These are phyloP conservation scores for Decapterus maruadsi DNA, from an alignment of 2,797 vertebrate genomes.

Conservation along the genomic window DNA sequence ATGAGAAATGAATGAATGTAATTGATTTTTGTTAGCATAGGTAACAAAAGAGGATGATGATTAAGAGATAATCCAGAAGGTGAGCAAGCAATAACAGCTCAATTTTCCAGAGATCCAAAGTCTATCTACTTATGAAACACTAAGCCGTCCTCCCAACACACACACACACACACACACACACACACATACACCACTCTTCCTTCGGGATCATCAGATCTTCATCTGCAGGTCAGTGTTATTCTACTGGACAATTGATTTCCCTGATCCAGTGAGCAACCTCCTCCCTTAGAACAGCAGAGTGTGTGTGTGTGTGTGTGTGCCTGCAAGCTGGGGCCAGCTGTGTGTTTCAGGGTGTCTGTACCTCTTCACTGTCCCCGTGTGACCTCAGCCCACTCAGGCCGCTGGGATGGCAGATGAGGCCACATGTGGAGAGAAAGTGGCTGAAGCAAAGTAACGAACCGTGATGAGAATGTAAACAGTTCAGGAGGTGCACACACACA, in stretches of 20 bases:
- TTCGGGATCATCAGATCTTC: slow-evolving; percentile 49
- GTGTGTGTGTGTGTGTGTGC: slow-evolving; percentile 13
- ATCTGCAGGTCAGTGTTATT: slow-evolving; percentile 53
- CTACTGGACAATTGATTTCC: slow-evolving; percentile 67
- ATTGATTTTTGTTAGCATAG: slow-evolving; percentile 15
- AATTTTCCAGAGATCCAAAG: too few species aligned
- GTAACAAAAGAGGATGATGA: slow-evolving; percentile 21
- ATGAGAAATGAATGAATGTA: slow-evolving; percentile 5
- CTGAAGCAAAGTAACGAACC: slow-evolving; percentile 13
- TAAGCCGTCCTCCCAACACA: not conserved
- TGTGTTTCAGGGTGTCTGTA: slow-evolving; percentile 44
- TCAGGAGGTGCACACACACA: not conserved
- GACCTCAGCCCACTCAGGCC: slow-evolving; percentile 45
- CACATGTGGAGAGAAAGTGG: slow-evolving; percentile 35
- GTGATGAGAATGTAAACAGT: not conserved
- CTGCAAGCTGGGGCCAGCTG: slow-evolving; percentile 52
- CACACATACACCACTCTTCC: slow-evolving; percentile 6
- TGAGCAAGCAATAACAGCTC: slow-evolving; percentile 14
- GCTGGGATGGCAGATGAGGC: slow-evolving; percentile 28
- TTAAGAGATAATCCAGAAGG: slow-evolving; percentile 33
- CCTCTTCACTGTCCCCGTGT: slow-evolving; percentile 45
- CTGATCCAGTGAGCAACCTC: slow-evolving; percentile 41
- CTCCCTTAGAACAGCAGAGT: slow-evolving; percentile 19
- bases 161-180: not conserved
- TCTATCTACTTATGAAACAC: slow-evolving; percentile 23